Evolutionary conservation across 1,140 invertebrate species (phyloP), one percentile per base, ranked within the genome.

Genomic region (Chelonus insularis): DNA sequence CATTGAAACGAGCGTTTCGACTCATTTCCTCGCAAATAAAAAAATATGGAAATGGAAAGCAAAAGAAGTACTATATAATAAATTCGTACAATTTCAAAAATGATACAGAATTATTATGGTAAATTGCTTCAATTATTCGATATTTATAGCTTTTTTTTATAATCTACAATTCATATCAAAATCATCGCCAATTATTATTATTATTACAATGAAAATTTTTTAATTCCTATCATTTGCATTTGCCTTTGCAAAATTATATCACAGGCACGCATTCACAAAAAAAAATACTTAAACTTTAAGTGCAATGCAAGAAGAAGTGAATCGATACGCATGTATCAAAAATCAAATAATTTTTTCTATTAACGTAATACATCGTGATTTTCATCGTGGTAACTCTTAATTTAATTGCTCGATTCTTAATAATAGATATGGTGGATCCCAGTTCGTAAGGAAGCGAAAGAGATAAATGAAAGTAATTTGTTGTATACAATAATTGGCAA

Each of bases 401-500:
- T 23, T 50, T 11, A 55, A 54, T 34, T 48, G 12, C 14, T 50
- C 8, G 36, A 12, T 21, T 57, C 18, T 41, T 20, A 57, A 12
- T 41, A 29, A 29, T 36, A 14, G 45, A 48, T 12, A 59, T 21
- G 21, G 23, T 50, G 8, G 20, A 50, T 59, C 64, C 69, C 60
- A 64, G 55, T 68, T 69, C 66, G 60, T 60, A 14, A 65, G 48
- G 57, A 72, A 69, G 66, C 66, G 66, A 73, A 65, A 67, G 51
- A 66, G 62, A 65, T 57, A 34, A 21, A 65, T 57, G 14, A 21
- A 55, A 37, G 21, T 66, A 61, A 48, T 14, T 32, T 45, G 57
- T 72, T 60, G 34, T 72, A 71, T 67, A 58, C 65, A 70, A 72
- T 63, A 64, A 63, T 63, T 43, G 55, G 69, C 47, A 68, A 52